These are phyloP conservation scores for Sciurus carolinensis DNA, from an alignment of 2,797 vertebrate genomes.

Conservation along the genomic window DNA sequence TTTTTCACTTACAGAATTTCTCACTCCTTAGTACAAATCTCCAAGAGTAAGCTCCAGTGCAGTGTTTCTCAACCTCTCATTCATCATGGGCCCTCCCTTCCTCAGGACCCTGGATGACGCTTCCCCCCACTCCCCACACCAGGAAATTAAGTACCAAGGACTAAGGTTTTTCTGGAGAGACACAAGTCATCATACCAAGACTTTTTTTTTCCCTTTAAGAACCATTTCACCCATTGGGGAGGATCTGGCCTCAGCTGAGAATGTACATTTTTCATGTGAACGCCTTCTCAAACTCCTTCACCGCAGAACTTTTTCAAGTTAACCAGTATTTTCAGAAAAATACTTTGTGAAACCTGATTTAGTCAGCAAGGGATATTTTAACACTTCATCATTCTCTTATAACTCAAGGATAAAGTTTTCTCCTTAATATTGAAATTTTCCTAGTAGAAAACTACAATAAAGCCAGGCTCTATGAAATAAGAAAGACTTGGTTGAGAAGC, in stretches of 20 bases:
- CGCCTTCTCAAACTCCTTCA: neutral
- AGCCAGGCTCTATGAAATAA: neutral
- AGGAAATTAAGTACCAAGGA: neutral
- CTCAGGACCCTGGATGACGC: neutral
- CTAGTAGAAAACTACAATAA: conserved; percentile 27
- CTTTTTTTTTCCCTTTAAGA: neutral
- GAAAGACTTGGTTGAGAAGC: conserved; percentile 1
- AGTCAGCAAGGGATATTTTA: neutral
- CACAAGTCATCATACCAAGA: neutral
- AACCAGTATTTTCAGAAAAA: neutral
- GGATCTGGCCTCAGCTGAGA: neutral
- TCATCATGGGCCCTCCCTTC: neutral
- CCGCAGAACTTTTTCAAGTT: neutral
- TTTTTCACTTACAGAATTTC: neutral
- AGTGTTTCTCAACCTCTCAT: neutral
- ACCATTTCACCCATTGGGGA: neutral
- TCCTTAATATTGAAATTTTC: neutral
- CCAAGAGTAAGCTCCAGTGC: neutral
- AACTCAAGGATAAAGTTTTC: neutral
- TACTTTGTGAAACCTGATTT: neutral
- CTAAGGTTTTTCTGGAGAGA: neutral
- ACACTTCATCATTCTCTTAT: neutral
- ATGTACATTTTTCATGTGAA: neutral
- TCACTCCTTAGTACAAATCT: neutral
- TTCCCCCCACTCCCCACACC: neutral